These are phyloP conservation scores for Himalopsyche japonica DNA, from an alignment of 2,888 invertebrate species.

Conservation along the genomic window DNA sequence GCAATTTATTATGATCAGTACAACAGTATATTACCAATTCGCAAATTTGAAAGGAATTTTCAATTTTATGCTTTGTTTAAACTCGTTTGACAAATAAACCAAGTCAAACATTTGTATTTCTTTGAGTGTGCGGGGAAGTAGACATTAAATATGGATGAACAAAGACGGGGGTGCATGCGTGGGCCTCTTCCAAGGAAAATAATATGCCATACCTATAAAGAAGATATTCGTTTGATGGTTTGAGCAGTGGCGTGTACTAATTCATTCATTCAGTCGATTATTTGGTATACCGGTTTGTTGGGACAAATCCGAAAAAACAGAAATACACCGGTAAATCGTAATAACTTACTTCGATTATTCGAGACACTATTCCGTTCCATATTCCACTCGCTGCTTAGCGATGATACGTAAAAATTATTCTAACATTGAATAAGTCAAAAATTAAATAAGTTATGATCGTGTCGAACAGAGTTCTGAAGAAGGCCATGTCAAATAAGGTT, in stretches of 20 bases:
- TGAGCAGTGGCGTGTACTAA: neutral
- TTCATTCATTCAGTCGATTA: too few relatives aligned
- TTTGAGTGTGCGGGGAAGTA: neutral
- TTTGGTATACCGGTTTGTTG: too few relatives aligned
- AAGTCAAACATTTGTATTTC: neutral
- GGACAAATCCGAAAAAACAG: too few relatives aligned
- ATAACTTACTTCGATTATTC: too few relatives aligned
- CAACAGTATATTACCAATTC: neutral
- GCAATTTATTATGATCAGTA: neutral
- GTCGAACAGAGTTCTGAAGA: too few relatives aligned
- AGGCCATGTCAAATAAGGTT: too few relatives aligned
- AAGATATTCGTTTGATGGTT: neutral
- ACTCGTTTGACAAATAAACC: neutral
- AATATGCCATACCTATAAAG: neutral
- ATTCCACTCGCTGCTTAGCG: too few relatives aligned
- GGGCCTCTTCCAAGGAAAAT: neutral
- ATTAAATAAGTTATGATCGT: too few relatives aligned
- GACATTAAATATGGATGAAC: neutral
- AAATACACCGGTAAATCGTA: too few relatives aligned
- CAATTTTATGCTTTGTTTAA: neutral
- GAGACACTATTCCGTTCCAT: too few relatives aligned
- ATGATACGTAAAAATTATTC: too few relatives aligned
- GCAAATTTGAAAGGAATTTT: neutral
- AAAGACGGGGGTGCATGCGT: neutral
- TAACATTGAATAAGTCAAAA: too few relatives aligned